phyloP scores from a whole-genome alignment of 1,140 invertebrate genomes.

The Pogonomyrmex barbatus region DNA sequence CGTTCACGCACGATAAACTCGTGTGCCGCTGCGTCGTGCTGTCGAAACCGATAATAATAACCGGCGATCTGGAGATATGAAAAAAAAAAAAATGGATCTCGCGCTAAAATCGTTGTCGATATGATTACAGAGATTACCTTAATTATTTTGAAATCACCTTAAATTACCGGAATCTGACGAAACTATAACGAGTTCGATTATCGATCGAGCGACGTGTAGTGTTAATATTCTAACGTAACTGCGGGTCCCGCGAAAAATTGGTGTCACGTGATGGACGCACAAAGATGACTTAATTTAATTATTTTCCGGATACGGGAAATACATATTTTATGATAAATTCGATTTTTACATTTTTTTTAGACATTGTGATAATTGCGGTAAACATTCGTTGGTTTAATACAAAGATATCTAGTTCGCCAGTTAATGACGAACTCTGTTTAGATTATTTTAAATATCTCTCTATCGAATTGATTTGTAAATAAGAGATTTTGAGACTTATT shows the following conservation, averaged over 20 bases:
- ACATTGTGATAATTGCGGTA: not conserved
- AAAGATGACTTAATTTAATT: not conserved
- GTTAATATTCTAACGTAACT: not conserved
- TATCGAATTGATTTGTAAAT: not conserved
- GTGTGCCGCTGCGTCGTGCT: not conserved
- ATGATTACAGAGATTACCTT: not conserved
- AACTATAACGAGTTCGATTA: not conserved
- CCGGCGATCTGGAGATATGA: not conserved
- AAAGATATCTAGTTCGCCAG: not conserved
- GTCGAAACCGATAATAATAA: not conserved
- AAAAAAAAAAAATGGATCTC: not conserved
- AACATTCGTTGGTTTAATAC: not conserved
- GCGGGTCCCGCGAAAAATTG: not conserved
- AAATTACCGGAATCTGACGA: not conserved
- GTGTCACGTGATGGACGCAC: not conserved
- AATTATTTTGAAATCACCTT: too few species aligned
- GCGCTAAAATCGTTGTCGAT: not conserved
- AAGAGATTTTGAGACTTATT: conserved; percentile 17
- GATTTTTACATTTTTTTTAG: not conserved
- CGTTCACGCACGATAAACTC: not conserved
- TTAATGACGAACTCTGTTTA: not conserved
- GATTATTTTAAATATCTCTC: not conserved
- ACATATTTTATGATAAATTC: not conserved
- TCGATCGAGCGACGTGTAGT: not conserved
- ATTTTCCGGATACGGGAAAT: not conserved